Base-by-base conservation (phyloP, 2,888 invertebrate species). In the Campoplex nolae region DNA sequence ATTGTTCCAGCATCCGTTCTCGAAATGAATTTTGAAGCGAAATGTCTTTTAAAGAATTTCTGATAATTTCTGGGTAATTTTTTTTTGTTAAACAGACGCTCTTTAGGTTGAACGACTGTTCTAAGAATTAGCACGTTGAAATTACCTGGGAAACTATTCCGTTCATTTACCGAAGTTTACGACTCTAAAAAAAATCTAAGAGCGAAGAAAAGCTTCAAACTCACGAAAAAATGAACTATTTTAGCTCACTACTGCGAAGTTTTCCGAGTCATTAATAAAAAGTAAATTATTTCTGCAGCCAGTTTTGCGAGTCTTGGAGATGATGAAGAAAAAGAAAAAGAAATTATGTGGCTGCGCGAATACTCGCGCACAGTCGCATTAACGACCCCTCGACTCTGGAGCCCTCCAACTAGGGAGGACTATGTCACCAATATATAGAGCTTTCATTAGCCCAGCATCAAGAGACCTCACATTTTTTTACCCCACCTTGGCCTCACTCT, bases 1-100 rank as follows among this genome's bases (percentile, higher is more conserved):
- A 71, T 67, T 51, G 81, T 83, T 88, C 74, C 73, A 78, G 81
- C 87, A 90, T 90, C 89, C 90, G 89, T 89, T 91, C 89, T 90
- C 89, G 89, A 45, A 58, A 56, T 48, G 58, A 35, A 70, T 3
- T 32, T 48, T 71, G 16, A 28, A 58, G 23, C 58, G 16, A 51
- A 70, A 71, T 51, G 48, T 48, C 16, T n/a, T 18, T 18, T 3
- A 13, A 32, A 32, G 18, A 8, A 48, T 28, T 70, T 18, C 32
- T 48, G 18, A 16, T 13, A 48, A n/a, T 23, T 23, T 6, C 13
- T n/a, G 23, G 9, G 3, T 28, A 45, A 70, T 70, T 45, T 70
- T 70, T 4, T 38, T 45, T 28, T 6, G 3, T 13, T 2, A 32
- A 1, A 6, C 28, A 32, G n/a, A 62, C 28, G n/a, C n/a, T 68